These are phyloP conservation scores for Melipona quadrifasciata DNA, from an alignment of 1,140 invertebrate genomes.

Conservation along the genomic window DNA sequence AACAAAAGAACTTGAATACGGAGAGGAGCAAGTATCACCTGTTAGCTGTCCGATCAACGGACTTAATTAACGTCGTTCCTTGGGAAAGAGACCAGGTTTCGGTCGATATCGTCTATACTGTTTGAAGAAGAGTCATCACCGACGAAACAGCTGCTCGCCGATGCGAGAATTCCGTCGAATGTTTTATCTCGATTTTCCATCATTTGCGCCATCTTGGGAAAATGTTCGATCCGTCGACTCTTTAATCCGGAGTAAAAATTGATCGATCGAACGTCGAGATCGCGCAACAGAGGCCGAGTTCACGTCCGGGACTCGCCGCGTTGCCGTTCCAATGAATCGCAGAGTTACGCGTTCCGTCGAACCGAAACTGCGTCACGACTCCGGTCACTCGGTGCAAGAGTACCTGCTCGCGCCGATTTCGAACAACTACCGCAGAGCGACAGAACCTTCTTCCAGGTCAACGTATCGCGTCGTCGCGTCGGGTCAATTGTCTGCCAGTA, in stretches of 20 bases:
- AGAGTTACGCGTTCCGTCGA: constrained; percentile 1
- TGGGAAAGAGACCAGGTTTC: too few species aligned
- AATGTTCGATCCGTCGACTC: too few species aligned
- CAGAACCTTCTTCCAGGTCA: background rate
- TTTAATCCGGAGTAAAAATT: too few species aligned
- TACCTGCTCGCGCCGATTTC: background rate
- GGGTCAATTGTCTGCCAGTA: background rate
- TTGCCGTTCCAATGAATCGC: background rate
- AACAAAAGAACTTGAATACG: too few species aligned
- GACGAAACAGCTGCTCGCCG: too few species aligned
- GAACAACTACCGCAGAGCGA: background rate
- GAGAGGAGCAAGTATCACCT: background rate
- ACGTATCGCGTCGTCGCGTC: background rate
- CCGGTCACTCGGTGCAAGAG: background rate
- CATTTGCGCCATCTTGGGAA: too few species aligned
- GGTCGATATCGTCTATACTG: too few species aligned
- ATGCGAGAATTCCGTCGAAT: too few species aligned
- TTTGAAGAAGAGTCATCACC: too few species aligned
- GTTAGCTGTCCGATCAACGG: background rate
- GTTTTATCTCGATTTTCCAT: too few species aligned
- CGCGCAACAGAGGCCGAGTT: constrained; percentile 14
- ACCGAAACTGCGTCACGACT: background rate
- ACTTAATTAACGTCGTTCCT: too few species aligned
- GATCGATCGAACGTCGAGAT: too few species aligned
- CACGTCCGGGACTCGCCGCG: background rate